These are phyloP conservation scores for Mormoops blainvillei DNA, from an alignment of 2,113 vertebrate species.

Conservation along the genomic window DNA sequence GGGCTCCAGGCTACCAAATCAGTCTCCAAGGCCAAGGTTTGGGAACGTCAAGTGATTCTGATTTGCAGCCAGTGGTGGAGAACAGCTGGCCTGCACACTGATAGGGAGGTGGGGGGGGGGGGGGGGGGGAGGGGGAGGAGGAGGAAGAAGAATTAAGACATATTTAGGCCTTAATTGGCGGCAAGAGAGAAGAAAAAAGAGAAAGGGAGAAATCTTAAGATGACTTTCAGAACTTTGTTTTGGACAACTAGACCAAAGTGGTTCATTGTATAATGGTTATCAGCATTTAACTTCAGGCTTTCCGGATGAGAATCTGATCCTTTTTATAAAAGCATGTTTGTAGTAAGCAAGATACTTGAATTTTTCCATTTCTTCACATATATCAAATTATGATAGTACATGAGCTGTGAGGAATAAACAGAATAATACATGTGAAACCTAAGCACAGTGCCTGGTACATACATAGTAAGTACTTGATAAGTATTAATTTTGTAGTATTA, in stretches of 20 bases:
- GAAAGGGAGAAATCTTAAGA: background rate
- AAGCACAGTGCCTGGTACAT: background rate
- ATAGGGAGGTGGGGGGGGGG: too few species aligned
- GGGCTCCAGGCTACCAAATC: background rate
- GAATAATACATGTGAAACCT: background rate
- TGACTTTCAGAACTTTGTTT: background rate
- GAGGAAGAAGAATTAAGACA: too few species aligned
- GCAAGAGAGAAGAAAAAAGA: too few species aligned
- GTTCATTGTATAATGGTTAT: too few species aligned
- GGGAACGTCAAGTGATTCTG: background rate
- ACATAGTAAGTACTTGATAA: background rate
- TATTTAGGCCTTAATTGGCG: background rate
- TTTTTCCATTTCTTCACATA: background rate
- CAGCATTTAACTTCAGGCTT: background rate
- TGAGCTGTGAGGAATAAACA: background rate
- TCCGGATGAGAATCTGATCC: background rate
- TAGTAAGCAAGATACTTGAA: background rate
- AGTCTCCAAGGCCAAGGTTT: background rate
- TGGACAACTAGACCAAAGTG: background rate
- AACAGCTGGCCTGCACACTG: background rate
- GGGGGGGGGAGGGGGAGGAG: too few species aligned
- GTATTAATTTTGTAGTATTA: background rate
- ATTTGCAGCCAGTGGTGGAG: background rate
- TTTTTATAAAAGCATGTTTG: background rate
- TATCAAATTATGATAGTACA: background rate